These are phyloP conservation scores for Cetoscarus ocellatus DNA, from an alignment of 2,797 vertebrate genomes.

Conservation along the genomic window DNA sequence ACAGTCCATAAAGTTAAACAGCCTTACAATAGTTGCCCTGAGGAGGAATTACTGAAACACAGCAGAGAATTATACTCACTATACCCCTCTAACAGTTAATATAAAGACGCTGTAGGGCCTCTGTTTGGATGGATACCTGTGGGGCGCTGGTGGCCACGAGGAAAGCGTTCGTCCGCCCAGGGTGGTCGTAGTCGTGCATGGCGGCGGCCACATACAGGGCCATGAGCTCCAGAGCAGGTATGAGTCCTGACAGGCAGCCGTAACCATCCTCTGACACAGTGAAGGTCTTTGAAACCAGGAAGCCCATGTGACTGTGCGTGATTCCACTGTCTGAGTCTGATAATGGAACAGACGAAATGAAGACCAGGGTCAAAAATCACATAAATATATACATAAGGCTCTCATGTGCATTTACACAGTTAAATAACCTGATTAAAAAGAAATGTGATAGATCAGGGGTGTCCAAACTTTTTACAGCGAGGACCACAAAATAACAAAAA, in stretches of 20 bases:
- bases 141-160: slow-evolving; percentile 97
- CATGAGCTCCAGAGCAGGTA: slow-evolving; percentile 97
- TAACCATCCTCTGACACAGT: slow-evolving; percentile 90
- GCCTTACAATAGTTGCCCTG: no score
- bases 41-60: neutral
- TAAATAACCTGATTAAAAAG: no score
- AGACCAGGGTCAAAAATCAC: slow-evolving; percentile 34
- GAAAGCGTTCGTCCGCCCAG: slow-evolving; percentile 97
- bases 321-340: slow-evolving; percentile 95
- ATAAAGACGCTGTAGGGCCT: neutral
- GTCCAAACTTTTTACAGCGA: no score
- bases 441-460: no score
- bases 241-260: slow-evolving; percentile 94
- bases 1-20: no score
- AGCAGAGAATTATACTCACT: no score
- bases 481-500: no score
- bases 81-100: neutral
- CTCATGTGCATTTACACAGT: no score
- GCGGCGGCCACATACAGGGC: slow-evolving; percentile 97
- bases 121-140: slow-evolving; percentile 65
- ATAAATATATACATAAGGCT: slow-evolving; percentile 32
- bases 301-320: slow-evolving; percentile 94
- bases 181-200: slow-evolving; percentile 99
- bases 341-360: slow-evolving; percentile 42
- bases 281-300: slow-evolving; percentile 94